Evolutionary conservation across 1,140 invertebrate species (phyloP).

Genomic region (Drosophila truncata): DNA sequence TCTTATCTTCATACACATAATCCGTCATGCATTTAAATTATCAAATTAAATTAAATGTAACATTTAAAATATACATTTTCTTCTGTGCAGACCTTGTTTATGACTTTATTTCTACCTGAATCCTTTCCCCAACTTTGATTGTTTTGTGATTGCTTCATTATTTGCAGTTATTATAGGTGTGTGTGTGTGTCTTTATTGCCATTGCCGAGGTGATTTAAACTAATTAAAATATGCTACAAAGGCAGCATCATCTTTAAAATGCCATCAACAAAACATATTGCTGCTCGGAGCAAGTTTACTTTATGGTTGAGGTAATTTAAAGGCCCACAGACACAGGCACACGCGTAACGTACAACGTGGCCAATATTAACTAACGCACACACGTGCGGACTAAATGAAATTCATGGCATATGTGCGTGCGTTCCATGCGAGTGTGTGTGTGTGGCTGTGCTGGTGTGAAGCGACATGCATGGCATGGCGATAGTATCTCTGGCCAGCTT

Average conservation of each 20-base stretch:
- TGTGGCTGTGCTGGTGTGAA: constrained; percentile 55
- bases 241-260: constrained; percentile 56
- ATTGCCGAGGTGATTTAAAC: constrained; percentile 32
- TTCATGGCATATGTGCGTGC: constrained; percentile 83
- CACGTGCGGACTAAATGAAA: constrained; percentile 80
- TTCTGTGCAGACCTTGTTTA: not conserved
- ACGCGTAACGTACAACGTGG: constrained; percentile 49
- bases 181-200: constrained; percentile 10
- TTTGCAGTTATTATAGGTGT: constrained; percentile 8
- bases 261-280: constrained; percentile 73
- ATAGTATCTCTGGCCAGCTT: constrained; percentile 69
- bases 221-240: constrained; percentile 66
- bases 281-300: constrained; percentile 54
- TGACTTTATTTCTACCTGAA: not conserved
- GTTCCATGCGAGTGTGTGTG: constrained; percentile 51
- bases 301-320: constrained; percentile 80
- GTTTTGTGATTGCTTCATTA: constrained; percentile 37
- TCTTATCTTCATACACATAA: no score
- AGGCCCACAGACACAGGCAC: constrained; percentile 51
- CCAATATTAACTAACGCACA: constrained; percentile 82
- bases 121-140: constrained; percentile 17
- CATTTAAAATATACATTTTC: not conserved
- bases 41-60: no score
- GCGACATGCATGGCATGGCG: constrained; percentile 75
- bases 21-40: no score